Percentiles rank a stretch among this genome's conserved stretches.
Evolutionary conservation across 2,797 vertebrate species (phyloP).

Genomic region (Tangara arthus): DNA sequence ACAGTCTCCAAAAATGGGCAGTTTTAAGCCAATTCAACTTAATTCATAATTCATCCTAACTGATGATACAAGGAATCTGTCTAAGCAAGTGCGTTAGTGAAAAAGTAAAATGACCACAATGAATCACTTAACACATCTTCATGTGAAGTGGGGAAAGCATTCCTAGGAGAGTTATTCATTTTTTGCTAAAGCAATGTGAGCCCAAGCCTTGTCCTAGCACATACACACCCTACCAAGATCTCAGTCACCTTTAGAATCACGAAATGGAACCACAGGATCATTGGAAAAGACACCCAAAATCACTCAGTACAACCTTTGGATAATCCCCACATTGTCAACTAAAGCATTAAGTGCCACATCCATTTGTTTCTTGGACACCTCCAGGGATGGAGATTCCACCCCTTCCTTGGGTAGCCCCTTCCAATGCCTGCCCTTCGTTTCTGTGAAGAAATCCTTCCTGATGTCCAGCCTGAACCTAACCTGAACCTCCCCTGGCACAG

Average conservation of each 20-base stretch:
- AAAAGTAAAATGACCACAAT: background rate
- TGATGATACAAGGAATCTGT: background rate
- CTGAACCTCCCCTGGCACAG: fast-evolving
- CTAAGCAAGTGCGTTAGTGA: background rate
- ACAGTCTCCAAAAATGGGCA: background rate
- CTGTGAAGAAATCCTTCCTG: fast-evolving
- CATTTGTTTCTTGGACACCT: background rate
- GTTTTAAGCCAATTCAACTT: background rate
- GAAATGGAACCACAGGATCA: background rate
- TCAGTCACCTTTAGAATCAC: background rate
- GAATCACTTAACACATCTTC: background rate
- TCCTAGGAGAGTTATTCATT: background rate
- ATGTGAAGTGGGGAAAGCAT: background rate
- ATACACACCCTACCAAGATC: background rate
- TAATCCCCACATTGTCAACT: background rate
- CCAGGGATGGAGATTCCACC: background rate
- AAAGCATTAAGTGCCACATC: background rate
- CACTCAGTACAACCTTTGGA: background rate
- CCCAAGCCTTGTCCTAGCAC: background rate
- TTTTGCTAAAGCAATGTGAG: background rate
- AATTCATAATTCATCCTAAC: conserved; percentile 26
- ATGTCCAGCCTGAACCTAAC: background rate
- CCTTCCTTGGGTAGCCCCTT: background rate
- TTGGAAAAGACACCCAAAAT: background rate
- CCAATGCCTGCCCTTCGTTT: background rate